Percentiles rank a stretch among this genome's conserved stretches.
These are phyloP conservation scores for Atrina japonica DNA, from an alignment of 2,888 invertebrate species.

Conservation along the genomic window DNA sequence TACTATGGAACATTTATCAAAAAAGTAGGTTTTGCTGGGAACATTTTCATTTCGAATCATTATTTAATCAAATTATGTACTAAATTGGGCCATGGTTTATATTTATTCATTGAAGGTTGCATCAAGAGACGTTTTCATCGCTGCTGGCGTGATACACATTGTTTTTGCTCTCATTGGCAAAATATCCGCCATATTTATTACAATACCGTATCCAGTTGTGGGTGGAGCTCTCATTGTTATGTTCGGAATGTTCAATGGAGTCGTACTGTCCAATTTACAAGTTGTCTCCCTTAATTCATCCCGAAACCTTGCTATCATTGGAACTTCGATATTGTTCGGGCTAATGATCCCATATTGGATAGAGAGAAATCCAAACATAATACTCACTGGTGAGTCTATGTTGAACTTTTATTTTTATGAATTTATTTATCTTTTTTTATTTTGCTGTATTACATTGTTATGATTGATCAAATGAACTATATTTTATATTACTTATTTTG, in stretches of 20 bases:
- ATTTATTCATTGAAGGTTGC: constrained; percentile 18
- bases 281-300: constrained; percentile 88
- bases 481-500: too few species aligned
- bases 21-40: too few species aligned
- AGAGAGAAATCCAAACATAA: constrained; percentile 50
- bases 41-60: too few species aligned
- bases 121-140: constrained; percentile 22
- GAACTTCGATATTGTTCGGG: constrained; percentile 92
- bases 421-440: too few species aligned
- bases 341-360: constrained; percentile 81
- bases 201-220: constrained; percentile 29
- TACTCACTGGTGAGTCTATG: constrained; percentile 65
- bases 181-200: constrained; percentile 26
- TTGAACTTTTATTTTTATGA: too few species aligned
- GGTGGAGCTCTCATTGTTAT: constrained; percentile 33
- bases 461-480: too few species aligned
- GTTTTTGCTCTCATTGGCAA: constrained; percentile 33
- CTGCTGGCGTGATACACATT: constrained; percentile 26
- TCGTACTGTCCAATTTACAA: constrained; percentile 67
- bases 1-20: too few species aligned
- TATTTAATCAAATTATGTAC: too few species aligned
- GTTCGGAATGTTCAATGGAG: constrained; percentile 49
- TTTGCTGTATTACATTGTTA: too few species aligned
- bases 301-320: constrained; percentile 92
- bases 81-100: too few species aligned